phyloP scores from a whole-genome alignment of 2,797 vertebrate species.

The Rhinogobio ventralis region DNA sequence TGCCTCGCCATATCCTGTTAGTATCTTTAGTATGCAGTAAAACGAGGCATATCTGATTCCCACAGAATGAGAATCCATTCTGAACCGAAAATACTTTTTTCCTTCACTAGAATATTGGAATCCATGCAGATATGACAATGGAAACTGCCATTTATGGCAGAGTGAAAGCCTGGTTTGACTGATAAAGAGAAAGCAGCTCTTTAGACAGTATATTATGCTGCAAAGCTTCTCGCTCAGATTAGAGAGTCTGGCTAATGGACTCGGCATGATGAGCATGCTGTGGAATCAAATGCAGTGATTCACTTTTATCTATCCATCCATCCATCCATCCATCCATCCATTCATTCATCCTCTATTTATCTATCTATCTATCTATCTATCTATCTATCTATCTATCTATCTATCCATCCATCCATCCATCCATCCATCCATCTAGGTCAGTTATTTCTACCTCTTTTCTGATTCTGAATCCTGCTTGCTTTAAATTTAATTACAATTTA shows the following conservation, averaged over 20 bases:
- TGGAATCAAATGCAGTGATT: constrained; percentile 15
- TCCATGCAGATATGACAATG: constrained; percentile 15
- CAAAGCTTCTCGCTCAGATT: constrained; percentile 46
- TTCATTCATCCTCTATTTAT: too few species aligned
- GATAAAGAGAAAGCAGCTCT: constrained; percentile 48
- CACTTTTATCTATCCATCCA: background rate
- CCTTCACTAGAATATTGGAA: background rate
- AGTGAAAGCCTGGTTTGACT: constrained; percentile 33
- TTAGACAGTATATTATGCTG: constrained; percentile 39
- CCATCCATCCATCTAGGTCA: too few species aligned
- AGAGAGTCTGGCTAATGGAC: constrained; percentile 36
- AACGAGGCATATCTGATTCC: constrained; percentile 7
- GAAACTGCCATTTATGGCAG: constrained; percentile 3
- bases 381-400: background rate
- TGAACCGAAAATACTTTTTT: background rate
- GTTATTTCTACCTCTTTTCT: too few species aligned
- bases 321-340: background rate
- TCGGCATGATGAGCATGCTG: constrained; percentile 15
- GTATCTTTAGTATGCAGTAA: constrained; percentile 1
- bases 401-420: too few species aligned
- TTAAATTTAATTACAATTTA: background rate
- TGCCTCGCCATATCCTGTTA: constrained; percentile 28
- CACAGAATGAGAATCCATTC: background rate
- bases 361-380: too few species aligned
- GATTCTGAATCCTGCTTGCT: background rate